Conservation (phyloP, 2,797 vertebrate species). For the Dicrostonyx torquatus region DNA sequence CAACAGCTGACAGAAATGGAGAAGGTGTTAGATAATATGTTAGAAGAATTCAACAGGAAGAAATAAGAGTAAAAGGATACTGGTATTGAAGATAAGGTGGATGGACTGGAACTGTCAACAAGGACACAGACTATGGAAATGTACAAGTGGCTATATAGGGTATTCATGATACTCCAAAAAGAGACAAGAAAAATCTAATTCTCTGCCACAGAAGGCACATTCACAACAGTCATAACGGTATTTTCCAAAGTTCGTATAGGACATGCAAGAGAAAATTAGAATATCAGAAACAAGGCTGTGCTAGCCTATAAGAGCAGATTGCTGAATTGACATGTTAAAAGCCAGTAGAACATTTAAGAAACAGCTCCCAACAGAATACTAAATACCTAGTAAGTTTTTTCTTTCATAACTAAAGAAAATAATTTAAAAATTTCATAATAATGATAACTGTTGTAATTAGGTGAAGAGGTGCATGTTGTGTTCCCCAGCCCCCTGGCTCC, state of each 20-base stretch:
- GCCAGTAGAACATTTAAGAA: background rate
- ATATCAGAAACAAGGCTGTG: background rate
- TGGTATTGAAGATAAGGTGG: background rate
- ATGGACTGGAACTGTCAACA: background rate
- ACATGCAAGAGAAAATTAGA: background rate
- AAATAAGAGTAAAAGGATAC: background rate
- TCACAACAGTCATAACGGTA: rapidly evolving
- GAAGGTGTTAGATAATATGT: background rate
- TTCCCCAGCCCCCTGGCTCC: too few species aligned
- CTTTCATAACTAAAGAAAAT: background rate
- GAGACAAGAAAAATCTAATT: background rate
- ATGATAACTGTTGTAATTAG: too few species aligned
- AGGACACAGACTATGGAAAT: background rate
- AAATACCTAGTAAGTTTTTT: background rate
- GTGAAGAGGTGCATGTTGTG: too few species aligned
- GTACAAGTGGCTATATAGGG: background rate
- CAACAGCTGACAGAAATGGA: too few species aligned
- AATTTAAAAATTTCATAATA: background rate
- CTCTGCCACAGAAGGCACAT: background rate
- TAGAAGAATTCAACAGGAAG: too few species aligned
- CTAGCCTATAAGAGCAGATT: background rate
- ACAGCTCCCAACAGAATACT: background rate
- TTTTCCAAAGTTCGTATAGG: background rate
- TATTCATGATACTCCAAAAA: background rate
- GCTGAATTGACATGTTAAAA: background rate